Base-by-base conservation (phyloP, 2,888 invertebrate genomes). In the Metalampra italica region DNA sequence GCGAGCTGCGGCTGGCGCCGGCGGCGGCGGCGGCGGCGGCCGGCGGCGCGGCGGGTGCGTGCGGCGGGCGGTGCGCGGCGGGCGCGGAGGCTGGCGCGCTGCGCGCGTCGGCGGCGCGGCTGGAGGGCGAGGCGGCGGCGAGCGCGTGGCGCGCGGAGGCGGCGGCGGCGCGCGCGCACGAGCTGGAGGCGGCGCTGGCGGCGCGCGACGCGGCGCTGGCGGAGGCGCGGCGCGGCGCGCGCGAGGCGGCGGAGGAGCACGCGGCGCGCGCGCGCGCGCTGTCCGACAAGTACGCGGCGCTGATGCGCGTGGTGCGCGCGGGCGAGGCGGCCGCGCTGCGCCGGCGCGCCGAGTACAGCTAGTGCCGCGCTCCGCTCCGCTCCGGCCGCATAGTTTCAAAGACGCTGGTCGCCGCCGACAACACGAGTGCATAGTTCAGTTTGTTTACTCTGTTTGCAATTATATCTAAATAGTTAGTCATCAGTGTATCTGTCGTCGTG, bases 191-290 rank as follows among this genome's bases (percentile, higher is more conserved):
- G 56, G 88, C 91, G 54, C 88, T 92, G 88, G 75, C 91, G 49
- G 90, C 92, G 77, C 88, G 92, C 63, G 81, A 90, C 22, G 69
- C 87, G 32, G 92, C 92, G 66, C 78, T 84, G 55, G 90, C 90
- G 49, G 83, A 90, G 49, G 81, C 92, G 47, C 91, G 91, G 70
- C 77, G 90, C 40, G 86, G 87, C 58, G 85, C 83, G 64, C 71
- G 64, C 43, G 68, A 55, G 44, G 60, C 57, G 46, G 55, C 54
- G 86, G 79, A 51, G 91, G 43, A 91, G 50, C 90, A 90, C 57
- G 75, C 84, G 52, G 81, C 83, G 55, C 76, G 87, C 62, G 53
- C 91, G 38, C 82, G 83, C 59, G 82, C 85, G 0, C 76, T 86
- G 7, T 87, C 89, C 52, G 85, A 82, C 9, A 90, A 90, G 56